Evolutionary conservation across 2,113 vertebrate species (phyloP), one percentile per base, ranked within the genome.

Genomic region (Crocuta crocuta): DNA sequence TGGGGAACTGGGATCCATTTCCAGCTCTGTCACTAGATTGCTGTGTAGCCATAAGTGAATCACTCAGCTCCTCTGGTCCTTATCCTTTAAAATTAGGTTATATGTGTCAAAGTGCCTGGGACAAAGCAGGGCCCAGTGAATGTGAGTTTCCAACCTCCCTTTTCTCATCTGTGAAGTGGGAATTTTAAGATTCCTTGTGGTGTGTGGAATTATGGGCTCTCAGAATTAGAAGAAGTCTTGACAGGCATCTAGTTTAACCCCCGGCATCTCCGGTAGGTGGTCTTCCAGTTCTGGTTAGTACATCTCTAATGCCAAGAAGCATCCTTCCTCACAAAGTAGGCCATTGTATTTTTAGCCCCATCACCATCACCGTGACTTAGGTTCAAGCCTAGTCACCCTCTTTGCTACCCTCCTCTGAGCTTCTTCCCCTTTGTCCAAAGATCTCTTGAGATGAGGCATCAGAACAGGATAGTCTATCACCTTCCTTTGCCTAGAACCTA

Each of bases 31-130:
- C 76, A 97, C 92, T 95, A 97, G 96, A 53, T 89, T 90, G 61
- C 94, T 98, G 97, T 95, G 96, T 85, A 97, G 89, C 93, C 95
- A 91, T 95, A 68, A 96, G 68, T 91, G 61, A 68, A 82, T 83
- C 76, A 71, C 23, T 76, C 58, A 70, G 26, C 10, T 24, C 78
- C 58, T 80, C 39, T 79, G 28, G 74, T 87, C 28, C 76, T 94
- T 10, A 43, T 82, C 33, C 45, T 96, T 93, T 89, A 24, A 91
- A 85, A 73, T 82, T 50, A 73, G 17, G 43, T 95, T 45, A 31
- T 5, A 10, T 24, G 43, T n/a, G 35, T 66, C 87, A 85, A 95
- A 85, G 66, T 70, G 43, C 53, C 81, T n/a, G 43, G 71, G 53
- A 89, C 79, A 80, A 76, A 87, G 53, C 28, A 48, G 33, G 33